Percentiles rank a stretch among this genome's conserved stretches.
phyloP scores from a whole-genome alignment of 2,113 vertebrate species.

The Tenebrosternarchus preto region DNA sequence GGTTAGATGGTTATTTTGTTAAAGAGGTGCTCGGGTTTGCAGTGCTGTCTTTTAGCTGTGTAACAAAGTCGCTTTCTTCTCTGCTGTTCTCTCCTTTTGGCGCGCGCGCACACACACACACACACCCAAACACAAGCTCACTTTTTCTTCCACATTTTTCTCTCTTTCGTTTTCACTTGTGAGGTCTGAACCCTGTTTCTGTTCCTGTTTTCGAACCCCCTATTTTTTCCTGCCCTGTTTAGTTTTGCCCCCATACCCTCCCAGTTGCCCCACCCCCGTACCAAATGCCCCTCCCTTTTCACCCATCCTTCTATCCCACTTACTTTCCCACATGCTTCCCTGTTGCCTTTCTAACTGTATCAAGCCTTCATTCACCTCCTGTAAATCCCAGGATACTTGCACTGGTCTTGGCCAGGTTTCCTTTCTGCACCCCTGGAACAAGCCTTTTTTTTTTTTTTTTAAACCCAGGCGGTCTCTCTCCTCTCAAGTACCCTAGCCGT shows the following conservation, averaged over 20 bases:
- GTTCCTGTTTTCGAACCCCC: background rate
- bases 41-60: too few relatives aligned
- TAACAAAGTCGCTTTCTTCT: too few relatives aligned
- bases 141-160: background rate
- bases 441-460: constrained; percentile 61
- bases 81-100: too few relatives aligned
- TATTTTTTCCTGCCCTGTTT: constrained; percentile 37
- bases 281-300: background rate
- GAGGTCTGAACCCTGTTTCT: background rate
- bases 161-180: background rate
- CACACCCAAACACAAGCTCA: too few relatives aligned
- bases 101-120: too few relatives aligned
- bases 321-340: constrained; percentile 14
- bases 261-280: constrained; percentile 46
- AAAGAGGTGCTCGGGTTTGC: too few relatives aligned
- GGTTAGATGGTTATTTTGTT: too few relatives aligned
- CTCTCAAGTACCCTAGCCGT: background rate
- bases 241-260: constrained; percentile 44
- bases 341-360: constrained; percentile 13
- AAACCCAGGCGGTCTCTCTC: constrained; percentile 5
- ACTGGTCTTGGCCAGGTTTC: constrained; percentile 55
- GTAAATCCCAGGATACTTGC: constrained; percentile 50
- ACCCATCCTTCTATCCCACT: constrained; percentile 22
- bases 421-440: constrained; percentile 26
- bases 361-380: constrained; percentile 20